Percentiles rank a stretch among this genome's conserved stretches.
Conservation (phyloP, 2,888 invertebrate genomes). For the Catocala nupta region DNA sequence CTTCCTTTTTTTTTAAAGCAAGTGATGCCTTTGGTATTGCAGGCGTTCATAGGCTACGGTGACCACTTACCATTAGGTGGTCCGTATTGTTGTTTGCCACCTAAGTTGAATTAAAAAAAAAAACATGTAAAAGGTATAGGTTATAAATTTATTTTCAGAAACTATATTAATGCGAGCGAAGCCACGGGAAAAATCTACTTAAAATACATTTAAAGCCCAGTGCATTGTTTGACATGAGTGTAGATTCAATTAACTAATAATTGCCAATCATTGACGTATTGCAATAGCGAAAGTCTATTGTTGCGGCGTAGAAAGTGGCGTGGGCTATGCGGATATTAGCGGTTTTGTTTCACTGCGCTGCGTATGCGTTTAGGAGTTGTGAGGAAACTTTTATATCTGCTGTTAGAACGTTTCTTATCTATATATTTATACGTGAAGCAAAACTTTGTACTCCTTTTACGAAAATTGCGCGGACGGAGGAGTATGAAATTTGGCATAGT, state of each 20-base stretch:
- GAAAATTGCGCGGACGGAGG: no score
- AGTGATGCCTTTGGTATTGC: neutral
- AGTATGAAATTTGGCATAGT: no score
- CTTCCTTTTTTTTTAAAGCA: no score
- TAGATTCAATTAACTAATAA: constrained; percentile 17
- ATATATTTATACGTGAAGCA: no score
- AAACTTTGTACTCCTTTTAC: no score
- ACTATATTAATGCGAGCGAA: no score
- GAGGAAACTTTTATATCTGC: neutral
- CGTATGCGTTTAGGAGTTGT: neutral
- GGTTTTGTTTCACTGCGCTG: constrained; percentile 23
- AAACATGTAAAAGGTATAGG: neutral
- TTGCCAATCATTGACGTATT: constrained; percentile 33
- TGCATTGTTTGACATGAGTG: neutral
- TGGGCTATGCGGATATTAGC: constrained; percentile 36
- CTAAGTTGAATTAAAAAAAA: no score
- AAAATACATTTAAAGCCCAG: no score
- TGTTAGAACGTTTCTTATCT: no score
- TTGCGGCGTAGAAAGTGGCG: constrained; percentile 32
- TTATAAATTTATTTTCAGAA: no score
- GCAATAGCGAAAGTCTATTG: constrained; percentile 48
- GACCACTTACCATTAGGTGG: neutral
- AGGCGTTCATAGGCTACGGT: neutral
- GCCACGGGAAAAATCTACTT: no score
- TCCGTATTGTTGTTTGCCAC: neutral